A percentile compares a stretch with the other conserved stretches of the same genome.
Evolutionary conservation across 1,140 invertebrate species (phyloP).

Genomic region (Lerema accius): DNA sequence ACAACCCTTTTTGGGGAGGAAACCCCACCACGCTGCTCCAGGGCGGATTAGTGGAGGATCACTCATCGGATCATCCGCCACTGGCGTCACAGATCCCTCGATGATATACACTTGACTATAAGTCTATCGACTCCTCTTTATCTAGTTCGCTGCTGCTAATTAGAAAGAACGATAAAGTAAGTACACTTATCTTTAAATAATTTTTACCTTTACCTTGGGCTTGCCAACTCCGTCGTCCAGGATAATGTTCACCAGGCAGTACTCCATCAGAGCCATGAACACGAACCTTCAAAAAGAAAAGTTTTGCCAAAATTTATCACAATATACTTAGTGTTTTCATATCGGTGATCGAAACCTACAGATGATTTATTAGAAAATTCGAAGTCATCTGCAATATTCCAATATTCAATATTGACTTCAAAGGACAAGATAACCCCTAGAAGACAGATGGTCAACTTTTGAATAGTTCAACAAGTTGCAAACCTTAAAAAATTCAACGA

Average conservation of each 20-base stretch:
- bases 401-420: too few species aligned
- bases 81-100: not conserved
- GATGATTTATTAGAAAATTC: slow-evolving; percentile 1
- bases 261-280: slow-evolving; percentile 97
- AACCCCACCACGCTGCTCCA: slow-evolving; percentile 22
- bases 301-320: too few species aligned
- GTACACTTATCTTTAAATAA: slow-evolving; percentile 33
- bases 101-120: not conserved
- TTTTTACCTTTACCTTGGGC: slow-evolving; percentile 65
- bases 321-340: too few species aligned
- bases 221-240: slow-evolving; percentile 88
- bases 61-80: not conserved
- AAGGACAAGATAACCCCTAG: too few species aligned
- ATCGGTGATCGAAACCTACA: too few species aligned
- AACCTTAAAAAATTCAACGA: too few species aligned
- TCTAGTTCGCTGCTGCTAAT: slow-evolving; percentile 19
- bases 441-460: too few species aligned
- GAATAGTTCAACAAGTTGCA: too few species aligned
- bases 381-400: too few species aligned
- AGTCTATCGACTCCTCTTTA: slow-evolving; percentile 12
- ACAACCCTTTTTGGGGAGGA: not conserved
- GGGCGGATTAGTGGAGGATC: slow-evolving; percentile 13
- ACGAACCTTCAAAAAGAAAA: slow-evolving; percentile 86
- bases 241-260: slow-evolving; percentile 95
- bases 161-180: slow-evolving; percentile 29